Evolutionary conservation across 2,888 invertebrate genomes (phyloP), one percentile per base, ranked within the genome.

Genomic region (Lasioglossum lativentre): DNA sequence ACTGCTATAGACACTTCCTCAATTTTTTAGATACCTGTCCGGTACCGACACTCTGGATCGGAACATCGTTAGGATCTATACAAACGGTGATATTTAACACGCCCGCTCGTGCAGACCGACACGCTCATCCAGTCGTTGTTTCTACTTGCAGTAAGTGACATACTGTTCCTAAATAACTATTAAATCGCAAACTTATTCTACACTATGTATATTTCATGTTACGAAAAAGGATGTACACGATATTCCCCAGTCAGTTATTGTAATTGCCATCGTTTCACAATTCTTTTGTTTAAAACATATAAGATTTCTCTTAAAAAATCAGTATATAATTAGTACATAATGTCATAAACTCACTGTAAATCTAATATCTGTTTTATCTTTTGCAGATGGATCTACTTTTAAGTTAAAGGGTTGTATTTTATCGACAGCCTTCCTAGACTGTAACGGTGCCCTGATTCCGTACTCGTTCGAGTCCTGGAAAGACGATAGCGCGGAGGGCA

Each of bases 41-140:
- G 92, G 96, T 97, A 94, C 99, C 99, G 91, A 99, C 99, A 92
- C 96, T 99, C 90, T 99, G 99, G 99, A 97, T 99, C 93, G 99
- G 99, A 93, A 99, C 99, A 91, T 99, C 98, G 95, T 96, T 98
- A 93, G 99, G 99, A 93, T 99, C 99, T 84, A 98, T 99, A 95
- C 96, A 99, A 93, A 98, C 99, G 88, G 97, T 99, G 95, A 97
- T 98, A 95, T 97, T 99, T 94, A 97, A 97, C 95, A 94, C 96
- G 89, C 97, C 98, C 91, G 97, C 97, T 85, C 97, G 97, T 93
- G 96, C 97, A 78, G 98, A 99, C 95, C 96, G 98, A 93, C 97
- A 97, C 94, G 97, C 97, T 89, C 98, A 98, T 95, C 98, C 98
- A 78, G 98, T 98, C 91, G 97, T 97, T 93, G 97, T 99, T 92